Conservation (phyloP, 2,113 vertebrate species). For the Chloroceryle aenea region DNA sequence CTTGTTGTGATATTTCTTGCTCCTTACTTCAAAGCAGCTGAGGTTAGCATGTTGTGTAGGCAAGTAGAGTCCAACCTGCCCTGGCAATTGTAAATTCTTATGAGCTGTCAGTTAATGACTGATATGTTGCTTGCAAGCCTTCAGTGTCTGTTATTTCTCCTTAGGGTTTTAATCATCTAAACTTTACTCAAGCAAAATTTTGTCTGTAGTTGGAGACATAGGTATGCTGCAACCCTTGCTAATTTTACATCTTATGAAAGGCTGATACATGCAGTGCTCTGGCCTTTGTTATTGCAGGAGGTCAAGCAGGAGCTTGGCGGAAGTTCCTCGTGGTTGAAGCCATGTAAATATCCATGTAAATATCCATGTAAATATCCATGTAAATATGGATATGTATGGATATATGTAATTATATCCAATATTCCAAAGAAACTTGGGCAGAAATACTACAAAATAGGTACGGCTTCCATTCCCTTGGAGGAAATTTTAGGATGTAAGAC, state of each 20-base stretch:
- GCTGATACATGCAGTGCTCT: neutral
- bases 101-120: neutral
- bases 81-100: neutral
- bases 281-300: neutral
- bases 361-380: too few species aligned
- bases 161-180: neutral
- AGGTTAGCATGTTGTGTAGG: neutral
- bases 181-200: neutral
- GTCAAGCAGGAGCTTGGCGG: neutral
- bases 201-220: neutral
- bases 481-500: neutral
- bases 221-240: neutral
- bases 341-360: too few species aligned
- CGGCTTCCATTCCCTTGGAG: neutral
- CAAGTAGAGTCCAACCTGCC: neutral
- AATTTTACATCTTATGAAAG: neutral
- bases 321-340: too few species aligned
- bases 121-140: neutral
- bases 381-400: too few species aligned
- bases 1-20: neutral
- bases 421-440: neutral
- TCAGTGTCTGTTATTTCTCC: neutral
- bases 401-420: neutral
- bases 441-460: neutral
- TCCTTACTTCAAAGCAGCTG: neutral